Conservation (phyloP, 2,797 vertebrate genomes). For the Synanceia verrucosa region DNA sequence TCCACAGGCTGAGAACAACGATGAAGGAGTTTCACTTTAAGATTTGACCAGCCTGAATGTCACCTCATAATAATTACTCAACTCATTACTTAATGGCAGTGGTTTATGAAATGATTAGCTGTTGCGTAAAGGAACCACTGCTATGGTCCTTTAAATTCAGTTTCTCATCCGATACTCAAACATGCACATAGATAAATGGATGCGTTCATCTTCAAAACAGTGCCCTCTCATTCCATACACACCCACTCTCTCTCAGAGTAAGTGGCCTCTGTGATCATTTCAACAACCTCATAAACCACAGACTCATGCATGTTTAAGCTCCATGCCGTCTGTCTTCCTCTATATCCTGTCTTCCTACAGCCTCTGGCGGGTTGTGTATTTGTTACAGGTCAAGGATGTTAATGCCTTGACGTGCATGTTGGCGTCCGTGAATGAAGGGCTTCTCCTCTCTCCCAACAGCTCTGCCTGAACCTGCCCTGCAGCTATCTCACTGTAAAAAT, state of each 20-base stretch:
- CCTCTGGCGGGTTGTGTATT: slow-evolving; percentile 16
- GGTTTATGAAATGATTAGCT: neutral
- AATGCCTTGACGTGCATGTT: slow-evolving; percentile 30
- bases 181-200: neutral
- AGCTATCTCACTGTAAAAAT: slow-evolving; percentile 46
- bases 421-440: slow-evolving; percentile 35
- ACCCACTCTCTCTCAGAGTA: neutral
- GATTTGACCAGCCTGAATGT: neutral
- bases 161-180: slow-evolving; percentile 1
- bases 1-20: neutral
- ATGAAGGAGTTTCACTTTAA: neutral
- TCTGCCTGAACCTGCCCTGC: slow-evolving; percentile 63
- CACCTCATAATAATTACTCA: neutral
- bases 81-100: neutral
- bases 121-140: neutral
- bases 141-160: neutral
- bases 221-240: neutral
- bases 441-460: slow-evolving; percentile 28
- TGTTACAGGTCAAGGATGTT: slow-evolving; percentile 53
- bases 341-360: slow-evolving; percentile 1
- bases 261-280: slow-evolving; percentile 20
- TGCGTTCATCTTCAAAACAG: slow-evolving; percentile 35
- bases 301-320: neutral
- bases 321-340: neutral
- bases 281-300: slow-evolving; percentile 29